Conservation (phyloP, 2,888 invertebrate genomes). For the Hypercompe scribonia region DNA sequence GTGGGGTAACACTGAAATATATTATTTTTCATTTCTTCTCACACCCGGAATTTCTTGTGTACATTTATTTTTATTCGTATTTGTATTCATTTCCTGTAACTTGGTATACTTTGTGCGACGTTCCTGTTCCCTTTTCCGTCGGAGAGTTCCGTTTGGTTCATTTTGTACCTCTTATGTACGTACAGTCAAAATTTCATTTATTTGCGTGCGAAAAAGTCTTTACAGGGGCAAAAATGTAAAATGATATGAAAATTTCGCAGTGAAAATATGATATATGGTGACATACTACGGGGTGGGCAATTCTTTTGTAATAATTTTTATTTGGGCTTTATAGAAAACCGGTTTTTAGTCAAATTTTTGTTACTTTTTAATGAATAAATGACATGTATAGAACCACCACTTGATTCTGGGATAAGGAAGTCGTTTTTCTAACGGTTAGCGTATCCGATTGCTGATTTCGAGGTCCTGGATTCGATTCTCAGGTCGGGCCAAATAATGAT, state of each 20-base stretch:
- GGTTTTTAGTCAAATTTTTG: too few species aligned
- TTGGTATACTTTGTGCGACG: conserved; percentile 76
- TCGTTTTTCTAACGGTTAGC: too few species aligned
- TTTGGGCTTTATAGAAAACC: too few species aligned
- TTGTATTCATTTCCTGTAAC: conserved; percentile 84
- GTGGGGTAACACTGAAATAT: conserved; percentile 72
- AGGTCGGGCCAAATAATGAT: too few species aligned
- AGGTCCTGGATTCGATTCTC: too few species aligned
- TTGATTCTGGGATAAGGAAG: too few species aligned
- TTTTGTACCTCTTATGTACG: conserved; percentile 41
- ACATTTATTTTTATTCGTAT: conserved; percentile 83
- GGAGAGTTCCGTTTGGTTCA: conserved; percentile 51
- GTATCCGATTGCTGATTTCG: too few species aligned
- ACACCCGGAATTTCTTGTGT: conserved; percentile 70
- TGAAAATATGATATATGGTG: conserved; percentile 1
- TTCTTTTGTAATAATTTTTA: neutral
- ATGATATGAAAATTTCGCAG: neutral
- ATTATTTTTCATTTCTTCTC: conserved; percentile 80
- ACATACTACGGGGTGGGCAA: neutral
- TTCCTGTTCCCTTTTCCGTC: conserved; percentile 64
- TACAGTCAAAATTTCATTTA: conserved; percentile 6
- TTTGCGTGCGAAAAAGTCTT: neutral
- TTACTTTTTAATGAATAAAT: too few species aligned
- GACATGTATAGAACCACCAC: too few species aligned
- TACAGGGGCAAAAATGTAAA: neutral